Evolutionary conservation across 2,113 vertebrate species (phyloP).

Genomic region (Campylomormyrus numenius): DNA sequence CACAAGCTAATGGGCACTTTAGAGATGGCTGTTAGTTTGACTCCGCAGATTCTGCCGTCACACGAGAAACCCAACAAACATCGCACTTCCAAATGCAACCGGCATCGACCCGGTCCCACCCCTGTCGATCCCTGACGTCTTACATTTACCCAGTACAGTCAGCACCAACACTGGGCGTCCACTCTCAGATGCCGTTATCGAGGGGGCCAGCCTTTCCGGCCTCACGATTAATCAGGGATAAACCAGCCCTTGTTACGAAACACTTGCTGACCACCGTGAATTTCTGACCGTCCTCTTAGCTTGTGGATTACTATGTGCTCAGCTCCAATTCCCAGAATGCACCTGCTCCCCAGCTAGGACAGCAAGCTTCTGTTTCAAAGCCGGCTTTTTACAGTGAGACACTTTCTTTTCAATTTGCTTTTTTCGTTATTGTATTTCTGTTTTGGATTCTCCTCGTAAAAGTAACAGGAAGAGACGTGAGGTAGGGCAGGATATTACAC

Average conservation of each 20-base stretch:
- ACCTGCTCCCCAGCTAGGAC: background rate
- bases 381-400: background rate
- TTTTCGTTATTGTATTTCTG: background rate
- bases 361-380: background rate
- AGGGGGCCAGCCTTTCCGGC: background rate
- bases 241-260: background rate
- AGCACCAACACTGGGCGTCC: background rate
- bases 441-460: background rate
- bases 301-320: background rate
- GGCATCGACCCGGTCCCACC: background rate
- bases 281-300: background rate
- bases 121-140: background rate
- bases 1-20: background rate
- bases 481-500: background rate
- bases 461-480: background rate
- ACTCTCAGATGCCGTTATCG: background rate
- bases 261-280: background rate
- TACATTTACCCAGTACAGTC: background rate
- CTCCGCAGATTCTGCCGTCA: background rate
- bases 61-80: background rate
- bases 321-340: slow-evolving; percentile 5
- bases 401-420: background rate
- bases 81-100: background rate
- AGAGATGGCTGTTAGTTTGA: background rate
- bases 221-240: background rate